Percentiles rank a stretch among this genome's conserved stretches.
These are phyloP conservation scores for Stenolophus ochropezus DNA, from an alignment of 2,888 invertebrate genomes.

Conservation along the genomic window DNA sequence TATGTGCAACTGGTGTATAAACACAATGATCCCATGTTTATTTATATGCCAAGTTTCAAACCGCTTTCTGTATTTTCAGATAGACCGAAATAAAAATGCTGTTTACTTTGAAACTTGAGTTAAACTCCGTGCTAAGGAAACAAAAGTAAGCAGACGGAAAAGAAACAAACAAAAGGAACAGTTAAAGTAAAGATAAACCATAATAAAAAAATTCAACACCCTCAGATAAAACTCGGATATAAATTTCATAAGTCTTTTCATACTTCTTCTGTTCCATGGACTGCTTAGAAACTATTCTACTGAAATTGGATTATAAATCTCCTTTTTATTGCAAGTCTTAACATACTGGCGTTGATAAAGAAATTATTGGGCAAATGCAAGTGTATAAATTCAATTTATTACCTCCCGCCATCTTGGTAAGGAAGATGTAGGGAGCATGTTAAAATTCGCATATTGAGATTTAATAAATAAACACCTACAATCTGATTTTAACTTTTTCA, in stretches of 20 bases:
- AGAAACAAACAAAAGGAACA: background rate
- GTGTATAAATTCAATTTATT: background rate
- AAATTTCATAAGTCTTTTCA: background rate
- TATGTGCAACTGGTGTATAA: conserved; percentile 1
- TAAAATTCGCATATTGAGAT: too few species aligned
- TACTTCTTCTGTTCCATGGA: background rate
- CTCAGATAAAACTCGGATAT: background rate
- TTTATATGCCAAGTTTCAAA: conserved; percentile 16
- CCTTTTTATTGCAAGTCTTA: background rate
- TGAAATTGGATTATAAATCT: background rate
- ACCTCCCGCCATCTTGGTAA: too few species aligned
- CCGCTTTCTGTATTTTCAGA: background rate
- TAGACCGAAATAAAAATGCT: conserved; percentile 20
- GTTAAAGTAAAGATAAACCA: conserved; percentile 10
- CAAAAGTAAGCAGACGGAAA: conserved; percentile 13
- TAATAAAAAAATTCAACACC: conserved; percentile 13
- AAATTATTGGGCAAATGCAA: background rate
- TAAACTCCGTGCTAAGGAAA: conserved; percentile 10
- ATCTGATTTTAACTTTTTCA: too few species aligned
- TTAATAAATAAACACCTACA: too few species aligned
- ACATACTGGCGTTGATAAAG: background rate
- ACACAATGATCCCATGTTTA: conserved; percentile 5
- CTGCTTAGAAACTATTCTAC: background rate
- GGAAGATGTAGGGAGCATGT: too few species aligned
- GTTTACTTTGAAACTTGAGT: conserved; percentile 29